These are phyloP conservation scores for Microtus pennsylvanicus DNA, from an alignment of 2,113 vertebrate genomes.

Conservation along the genomic window DNA sequence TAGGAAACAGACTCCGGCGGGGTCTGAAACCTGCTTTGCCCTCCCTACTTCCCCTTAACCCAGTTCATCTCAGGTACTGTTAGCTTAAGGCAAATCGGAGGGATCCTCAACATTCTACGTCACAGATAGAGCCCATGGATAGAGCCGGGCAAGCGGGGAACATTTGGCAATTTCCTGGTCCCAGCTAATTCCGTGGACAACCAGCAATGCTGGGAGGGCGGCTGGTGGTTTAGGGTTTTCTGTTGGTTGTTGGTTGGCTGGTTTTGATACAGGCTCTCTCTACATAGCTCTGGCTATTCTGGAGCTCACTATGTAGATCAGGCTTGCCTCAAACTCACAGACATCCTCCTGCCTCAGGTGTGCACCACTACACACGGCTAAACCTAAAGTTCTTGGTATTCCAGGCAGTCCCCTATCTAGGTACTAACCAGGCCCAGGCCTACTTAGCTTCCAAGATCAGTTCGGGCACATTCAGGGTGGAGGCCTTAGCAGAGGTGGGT, in stretches of 20 bases:
- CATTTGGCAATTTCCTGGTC: not conserved
- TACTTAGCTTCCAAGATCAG: not conserved
- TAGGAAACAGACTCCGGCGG: not conserved
- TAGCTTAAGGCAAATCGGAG: not conserved
- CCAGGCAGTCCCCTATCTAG: not conserved
- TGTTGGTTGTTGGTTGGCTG: not conserved
- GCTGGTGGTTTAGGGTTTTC: not conserved
- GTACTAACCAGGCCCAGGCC: not conserved
- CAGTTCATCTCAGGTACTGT: too few species aligned
- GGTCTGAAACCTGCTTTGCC: not conserved
- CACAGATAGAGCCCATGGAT: not conserved
- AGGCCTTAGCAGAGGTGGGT: not conserved
- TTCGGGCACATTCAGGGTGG: not conserved
- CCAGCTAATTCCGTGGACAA: slow-evolving; percentile 34
- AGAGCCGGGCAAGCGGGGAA: not conserved
- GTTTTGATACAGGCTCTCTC: not conserved
- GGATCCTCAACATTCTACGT: not conserved
- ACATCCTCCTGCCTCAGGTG: not conserved
- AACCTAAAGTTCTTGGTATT: not conserved
- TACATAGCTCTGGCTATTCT: not conserved
- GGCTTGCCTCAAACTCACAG: not conserved
- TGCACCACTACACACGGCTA: not conserved
- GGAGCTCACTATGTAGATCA: not conserved
- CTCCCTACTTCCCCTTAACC: not conserved
- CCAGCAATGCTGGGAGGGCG: not conserved